These are phyloP conservation scores for Philopotamus ludificatus DNA, from an alignment of 1,140 invertebrate species.

Conservation along the genomic window DNA sequence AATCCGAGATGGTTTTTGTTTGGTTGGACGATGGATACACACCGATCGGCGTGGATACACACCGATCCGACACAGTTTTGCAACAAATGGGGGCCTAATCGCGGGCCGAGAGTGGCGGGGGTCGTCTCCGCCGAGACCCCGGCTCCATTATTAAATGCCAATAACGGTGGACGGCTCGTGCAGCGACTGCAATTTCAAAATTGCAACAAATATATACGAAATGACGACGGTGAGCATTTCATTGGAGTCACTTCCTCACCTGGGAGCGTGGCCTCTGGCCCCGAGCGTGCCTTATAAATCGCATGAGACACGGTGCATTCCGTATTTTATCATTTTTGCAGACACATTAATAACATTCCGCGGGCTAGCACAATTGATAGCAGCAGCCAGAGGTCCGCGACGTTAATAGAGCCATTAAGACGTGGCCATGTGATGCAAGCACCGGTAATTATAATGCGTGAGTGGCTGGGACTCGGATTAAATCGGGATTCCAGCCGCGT, in stretches of 20 bases:
- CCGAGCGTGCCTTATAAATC: constrained; percentile 24
- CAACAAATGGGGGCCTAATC: too few species aligned
- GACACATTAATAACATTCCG: not conserved
- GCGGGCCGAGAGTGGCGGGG: too few species aligned
- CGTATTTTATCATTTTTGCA: not conserved
- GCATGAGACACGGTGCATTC: constrained; percentile 18
- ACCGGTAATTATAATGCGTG: not conserved
- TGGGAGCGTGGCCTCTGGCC: constrained; percentile 12
- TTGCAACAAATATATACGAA: constrained; percentile 9
- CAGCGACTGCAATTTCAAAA: constrained; percentile 16
- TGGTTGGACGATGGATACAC: too few species aligned
- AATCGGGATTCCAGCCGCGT: not conserved
- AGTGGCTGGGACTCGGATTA: not conserved
- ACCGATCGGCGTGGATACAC: too few species aligned
- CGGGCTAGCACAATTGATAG: not conserved
- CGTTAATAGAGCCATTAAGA: constrained; percentile 9
- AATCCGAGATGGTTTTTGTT: too few species aligned
- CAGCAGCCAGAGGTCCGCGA: not conserved
- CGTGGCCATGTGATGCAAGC: not conserved
- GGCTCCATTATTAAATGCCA: not conserved
- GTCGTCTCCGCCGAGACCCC: not conserved
- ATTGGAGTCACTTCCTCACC: constrained; percentile 22
- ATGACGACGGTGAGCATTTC: constrained; percentile 12
- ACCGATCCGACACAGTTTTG: too few species aligned
- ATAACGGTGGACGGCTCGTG: not conserved